Evolutionary conservation across 2,888 invertebrate genomes (phyloP).

Genomic region (Rhyacophila evoluta): DNA sequence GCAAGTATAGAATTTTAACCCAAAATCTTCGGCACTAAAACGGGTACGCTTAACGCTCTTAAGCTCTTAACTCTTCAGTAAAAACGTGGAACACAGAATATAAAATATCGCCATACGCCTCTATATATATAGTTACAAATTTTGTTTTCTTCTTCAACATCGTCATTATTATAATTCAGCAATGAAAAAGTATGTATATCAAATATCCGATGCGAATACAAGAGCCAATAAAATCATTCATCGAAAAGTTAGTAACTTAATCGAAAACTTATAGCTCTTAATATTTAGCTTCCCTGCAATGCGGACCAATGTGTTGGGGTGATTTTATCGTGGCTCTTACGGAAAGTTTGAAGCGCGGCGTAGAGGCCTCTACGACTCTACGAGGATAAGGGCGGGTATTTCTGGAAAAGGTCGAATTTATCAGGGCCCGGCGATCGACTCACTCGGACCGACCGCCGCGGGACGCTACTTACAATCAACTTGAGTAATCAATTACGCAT

Average conservation of each 20-base stretch:
- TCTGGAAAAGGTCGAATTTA: constrained; percentile 41
- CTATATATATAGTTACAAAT: no score
- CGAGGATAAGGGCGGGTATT: constrained; percentile 38
- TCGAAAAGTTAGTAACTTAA: not conserved
- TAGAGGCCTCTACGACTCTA: constrained; percentile 23
- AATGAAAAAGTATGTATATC: not conserved
- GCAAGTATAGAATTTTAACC: no score
- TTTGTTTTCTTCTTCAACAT: no score
- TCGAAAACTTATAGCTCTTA: not conserved
- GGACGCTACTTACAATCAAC: constrained; percentile 47
- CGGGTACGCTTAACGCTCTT: no score
- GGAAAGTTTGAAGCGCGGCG: constrained; percentile 23
- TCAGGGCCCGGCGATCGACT: constrained; percentile 42
- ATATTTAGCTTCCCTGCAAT: constrained; percentile 5
- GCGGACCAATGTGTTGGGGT: constrained; percentile 21
- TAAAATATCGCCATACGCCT: no score
- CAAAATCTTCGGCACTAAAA: no score
- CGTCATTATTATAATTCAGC: no score
- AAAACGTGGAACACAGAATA: no score
- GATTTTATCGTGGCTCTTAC: constrained; percentile 33
- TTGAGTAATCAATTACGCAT: constrained; percentile 50
- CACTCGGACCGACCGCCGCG: constrained; percentile 27
- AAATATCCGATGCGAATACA: not conserved
- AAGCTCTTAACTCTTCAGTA: no score
- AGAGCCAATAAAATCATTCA: not conserved